These are phyloP conservation scores for Erpetoichthys calabaricus DNA, from an alignment of 2,797 vertebrate genomes.

Conservation along the genomic window DNA sequence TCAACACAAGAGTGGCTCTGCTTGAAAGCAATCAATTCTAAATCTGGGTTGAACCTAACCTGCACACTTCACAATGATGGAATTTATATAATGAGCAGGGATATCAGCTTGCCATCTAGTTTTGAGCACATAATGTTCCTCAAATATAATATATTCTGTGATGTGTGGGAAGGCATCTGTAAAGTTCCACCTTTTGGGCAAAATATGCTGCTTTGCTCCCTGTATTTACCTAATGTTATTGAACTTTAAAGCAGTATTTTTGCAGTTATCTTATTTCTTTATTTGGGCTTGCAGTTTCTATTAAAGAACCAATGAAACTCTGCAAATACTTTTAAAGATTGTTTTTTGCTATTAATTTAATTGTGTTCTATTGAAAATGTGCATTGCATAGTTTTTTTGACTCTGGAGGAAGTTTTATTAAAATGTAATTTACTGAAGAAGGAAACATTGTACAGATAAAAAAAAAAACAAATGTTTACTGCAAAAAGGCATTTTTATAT, in stretches of 20 bases:
- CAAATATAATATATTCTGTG: constrained; percentile 82
- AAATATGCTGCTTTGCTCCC: constrained; percentile 81
- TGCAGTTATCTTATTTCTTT: background rate
- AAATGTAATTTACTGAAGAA: too few relatives aligned
- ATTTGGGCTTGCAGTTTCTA: too few relatives aligned
- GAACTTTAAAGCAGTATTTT: constrained; percentile 27
- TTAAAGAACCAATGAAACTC: too few relatives aligned
- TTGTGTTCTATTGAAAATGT: too few relatives aligned
- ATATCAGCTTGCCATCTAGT: constrained; percentile 70
- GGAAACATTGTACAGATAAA: too few relatives aligned
- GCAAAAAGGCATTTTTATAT: too few relatives aligned
- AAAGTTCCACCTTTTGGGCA: constrained; percentile 76
- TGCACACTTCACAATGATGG: constrained; percentile 87
- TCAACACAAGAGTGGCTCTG: constrained; percentile 70
- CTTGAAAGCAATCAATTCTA: constrained; percentile 80
- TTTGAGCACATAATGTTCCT: constrained; percentile 78
- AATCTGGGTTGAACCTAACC: constrained; percentile 85
- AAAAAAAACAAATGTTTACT: too few relatives aligned
- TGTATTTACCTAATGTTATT: constrained; percentile 65
- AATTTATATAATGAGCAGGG: constrained; percentile 86
- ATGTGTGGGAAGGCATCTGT: constrained; percentile 75
- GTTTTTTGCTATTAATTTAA: too few relatives aligned
- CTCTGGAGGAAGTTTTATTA: too few relatives aligned
- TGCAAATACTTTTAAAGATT: too few relatives aligned
- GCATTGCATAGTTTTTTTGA: too few relatives aligned